Conservation (phyloP, 2,888 invertebrate species). For the Periphyllus acericola region DNA sequence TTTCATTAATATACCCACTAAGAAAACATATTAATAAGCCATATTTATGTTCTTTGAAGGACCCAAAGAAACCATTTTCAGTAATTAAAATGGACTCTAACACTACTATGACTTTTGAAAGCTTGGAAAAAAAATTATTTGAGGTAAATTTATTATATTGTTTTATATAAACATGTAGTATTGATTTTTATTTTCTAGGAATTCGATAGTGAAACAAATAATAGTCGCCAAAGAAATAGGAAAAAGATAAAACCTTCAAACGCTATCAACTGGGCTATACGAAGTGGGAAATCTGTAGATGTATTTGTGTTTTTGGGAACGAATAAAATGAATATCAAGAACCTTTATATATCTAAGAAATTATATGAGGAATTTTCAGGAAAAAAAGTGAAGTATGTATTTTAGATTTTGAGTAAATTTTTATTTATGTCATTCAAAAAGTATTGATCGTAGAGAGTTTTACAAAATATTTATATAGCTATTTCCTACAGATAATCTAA, state of each 20-base stretch:
- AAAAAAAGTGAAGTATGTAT: constrained; percentile 3
- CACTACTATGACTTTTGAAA: background rate
- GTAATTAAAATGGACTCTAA: background rate
- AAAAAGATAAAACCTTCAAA: background rate
- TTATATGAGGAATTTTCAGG: background rate
- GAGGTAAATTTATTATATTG: background rate
- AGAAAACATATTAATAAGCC: constrained; percentile 12
- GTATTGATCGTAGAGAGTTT: too few species aligned
- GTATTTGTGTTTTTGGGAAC: constrained; percentile 45
- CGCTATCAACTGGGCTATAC: background rate
- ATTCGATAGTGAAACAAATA: background rate
- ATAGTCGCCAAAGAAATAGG: background rate
- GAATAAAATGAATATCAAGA: background rate
- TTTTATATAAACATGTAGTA: background rate
- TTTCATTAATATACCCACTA: constrained; percentile 55
- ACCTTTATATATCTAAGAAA: background rate
- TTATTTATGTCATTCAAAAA: too few species aligned
- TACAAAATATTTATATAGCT: background rate
- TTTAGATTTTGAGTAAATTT: background rate
- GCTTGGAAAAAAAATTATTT: background rate
- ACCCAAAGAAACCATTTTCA: background rate
- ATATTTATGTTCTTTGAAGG: background rate
- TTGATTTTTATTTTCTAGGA: background rate
- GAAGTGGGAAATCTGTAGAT: background rate
- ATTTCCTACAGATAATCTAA: too few species aligned